Percentiles rank a stretch among this genome's conserved stretches.
Evolutionary conservation across 2,888 invertebrate genomes (phyloP).

Genomic region (Lithophane semibrunnea): DNA sequence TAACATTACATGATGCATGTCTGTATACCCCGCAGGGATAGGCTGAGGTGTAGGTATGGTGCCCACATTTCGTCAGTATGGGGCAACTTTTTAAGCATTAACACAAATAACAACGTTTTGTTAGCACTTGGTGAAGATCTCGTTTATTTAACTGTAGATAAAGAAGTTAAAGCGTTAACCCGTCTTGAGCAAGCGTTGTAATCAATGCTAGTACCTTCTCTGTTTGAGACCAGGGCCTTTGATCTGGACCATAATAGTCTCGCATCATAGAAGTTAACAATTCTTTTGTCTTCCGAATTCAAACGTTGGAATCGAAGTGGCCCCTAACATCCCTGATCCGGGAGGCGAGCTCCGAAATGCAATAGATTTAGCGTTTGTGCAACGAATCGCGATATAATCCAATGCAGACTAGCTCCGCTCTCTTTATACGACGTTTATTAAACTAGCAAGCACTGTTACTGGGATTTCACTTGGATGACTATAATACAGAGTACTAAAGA

Average conservation of each 20-base stretch:
- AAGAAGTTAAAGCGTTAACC: not conserved
- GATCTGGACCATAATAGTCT: too few species aligned
- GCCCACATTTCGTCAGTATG: not conserved
- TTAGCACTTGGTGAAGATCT: not conserved
- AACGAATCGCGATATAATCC: slow-evolving; percentile 42
- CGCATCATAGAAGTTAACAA: too few species aligned
- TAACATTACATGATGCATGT: too few species aligned
- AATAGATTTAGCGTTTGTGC: slow-evolving; percentile 56
- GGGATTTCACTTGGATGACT: not conserved
- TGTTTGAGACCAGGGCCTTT: not conserved
- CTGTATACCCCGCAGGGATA: too few species aligned
- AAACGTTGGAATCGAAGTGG: not conserved
- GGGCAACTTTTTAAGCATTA: too few species aligned
- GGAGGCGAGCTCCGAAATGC: slow-evolving; percentile 47
- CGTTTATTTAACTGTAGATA: not conserved
- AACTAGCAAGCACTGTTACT: not conserved
- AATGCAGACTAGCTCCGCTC: slow-evolving; percentile 28
- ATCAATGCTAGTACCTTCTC: not conserved
- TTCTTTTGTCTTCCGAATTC: not conserved
- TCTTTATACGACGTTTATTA: slow-evolving; percentile 38
- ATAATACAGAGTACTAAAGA: not conserved
- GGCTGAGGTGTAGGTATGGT: not conserved
- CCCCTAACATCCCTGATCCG: slow-evolving; percentile 37
- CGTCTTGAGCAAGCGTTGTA: not conserved
- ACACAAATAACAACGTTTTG: not conserved